These are phyloP conservation scores for Eubasilissa regina DNA, from an alignment of 1,140 invertebrate species.

Conservation along the genomic window DNA sequence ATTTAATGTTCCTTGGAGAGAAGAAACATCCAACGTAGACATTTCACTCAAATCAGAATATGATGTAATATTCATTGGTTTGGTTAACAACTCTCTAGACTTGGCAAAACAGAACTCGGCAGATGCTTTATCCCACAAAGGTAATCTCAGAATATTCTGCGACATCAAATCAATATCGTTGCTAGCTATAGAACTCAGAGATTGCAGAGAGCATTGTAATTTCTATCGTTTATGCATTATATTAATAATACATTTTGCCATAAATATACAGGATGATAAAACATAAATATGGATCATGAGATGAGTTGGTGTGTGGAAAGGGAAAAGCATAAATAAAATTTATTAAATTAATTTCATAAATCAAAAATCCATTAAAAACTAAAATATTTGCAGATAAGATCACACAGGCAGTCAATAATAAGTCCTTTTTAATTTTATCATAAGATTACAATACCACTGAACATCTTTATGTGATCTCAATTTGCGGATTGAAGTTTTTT, in stretches of 20 bases:
- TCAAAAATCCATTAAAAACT: constrained; percentile 1
- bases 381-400: neutral
- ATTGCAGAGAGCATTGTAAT: constrained; percentile 48
- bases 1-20: constrained; percentile 35
- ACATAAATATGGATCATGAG: constrained; percentile 11
- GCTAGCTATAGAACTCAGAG: constrained; percentile 46
- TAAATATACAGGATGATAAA: neutral
- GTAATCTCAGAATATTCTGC: constrained; percentile 70
- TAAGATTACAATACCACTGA: too few species aligned
- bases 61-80: constrained; percentile 67
- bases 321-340: constrained; percentile 41
- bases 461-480: too few species aligned
- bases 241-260: constrained; percentile 12
- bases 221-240: too few species aligned
- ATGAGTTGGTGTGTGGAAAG: constrained; percentile 31
- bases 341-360: too few species aligned
- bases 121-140: constrained; percentile 81
- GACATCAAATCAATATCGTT: constrained; percentile 52
- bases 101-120: constrained; percentile 83
- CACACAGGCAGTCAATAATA: too few species aligned
- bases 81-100: constrained; percentile 78
- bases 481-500: too few species aligned
- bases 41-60: constrained; percentile 51
- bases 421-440: too few species aligned
- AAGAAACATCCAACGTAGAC: constrained; percentile 33